A percentile compares a stretch with the other conserved stretches of the same genome.
phyloP scores from a whole-genome alignment of 2,113 vertebrate genomes.

The Leucoraja erinaceus region DNA sequence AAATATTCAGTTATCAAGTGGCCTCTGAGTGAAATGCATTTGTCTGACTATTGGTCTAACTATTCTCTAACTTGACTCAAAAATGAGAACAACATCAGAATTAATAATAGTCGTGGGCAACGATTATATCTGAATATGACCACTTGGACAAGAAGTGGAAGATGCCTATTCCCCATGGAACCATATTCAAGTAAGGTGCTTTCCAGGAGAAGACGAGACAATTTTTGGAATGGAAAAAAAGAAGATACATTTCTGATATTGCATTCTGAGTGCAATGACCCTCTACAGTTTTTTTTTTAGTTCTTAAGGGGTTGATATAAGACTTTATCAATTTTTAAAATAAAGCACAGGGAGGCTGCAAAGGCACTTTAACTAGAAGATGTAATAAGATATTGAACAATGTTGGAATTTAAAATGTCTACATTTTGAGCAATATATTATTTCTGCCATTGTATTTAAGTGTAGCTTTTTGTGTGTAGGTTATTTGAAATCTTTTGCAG shows the following conservation, averaged over 20 bases:
- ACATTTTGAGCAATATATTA: conserved; percentile 7
- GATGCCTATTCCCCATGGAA: not conserved
- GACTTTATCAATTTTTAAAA: not conserved
- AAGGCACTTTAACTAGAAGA: conserved; percentile 13
- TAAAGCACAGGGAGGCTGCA: not conserved
- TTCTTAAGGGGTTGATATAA: not conserved
- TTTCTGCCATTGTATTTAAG: not conserved
- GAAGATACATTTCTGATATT: not conserved
- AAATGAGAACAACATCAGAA: not conserved
- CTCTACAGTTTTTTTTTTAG: not conserved
- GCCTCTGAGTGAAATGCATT: not conserved
- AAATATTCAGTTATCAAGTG: not conserved
- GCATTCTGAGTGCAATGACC: not conserved
- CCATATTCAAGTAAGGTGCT: not conserved
- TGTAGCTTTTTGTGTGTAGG: not conserved
- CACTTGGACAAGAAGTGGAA: not conserved
- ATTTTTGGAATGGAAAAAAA: not conserved
- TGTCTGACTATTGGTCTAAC: not conserved
- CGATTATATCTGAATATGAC: not conserved
- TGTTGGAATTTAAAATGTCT: not conserved
- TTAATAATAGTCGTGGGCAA: not conserved
- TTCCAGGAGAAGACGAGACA: not conserved
- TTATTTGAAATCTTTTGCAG: not conserved
- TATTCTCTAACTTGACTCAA: not conserved
- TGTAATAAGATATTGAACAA: conserved; percentile 17